phyloP scores from a whole-genome alignment of 1,140 invertebrate species.

The Dufourea novaeangliae region DNA sequence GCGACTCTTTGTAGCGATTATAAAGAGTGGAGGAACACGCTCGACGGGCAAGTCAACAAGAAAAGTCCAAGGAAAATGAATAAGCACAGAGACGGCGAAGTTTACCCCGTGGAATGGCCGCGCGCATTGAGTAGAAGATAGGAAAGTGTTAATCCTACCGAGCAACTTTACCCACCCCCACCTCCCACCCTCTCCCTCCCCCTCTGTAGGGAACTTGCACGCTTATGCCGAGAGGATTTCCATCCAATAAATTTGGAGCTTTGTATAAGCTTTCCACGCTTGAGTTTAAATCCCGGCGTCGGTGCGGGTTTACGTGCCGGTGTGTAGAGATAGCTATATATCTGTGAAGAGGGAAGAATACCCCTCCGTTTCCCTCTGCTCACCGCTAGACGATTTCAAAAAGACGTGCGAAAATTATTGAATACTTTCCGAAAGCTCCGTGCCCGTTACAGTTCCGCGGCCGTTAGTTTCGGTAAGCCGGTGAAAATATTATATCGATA shows the following conservation, averaged over 20 bases:
- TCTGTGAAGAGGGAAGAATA: constrained; percentile 58
- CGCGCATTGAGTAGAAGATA: constrained; percentile 78
- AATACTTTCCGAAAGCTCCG: constrained; percentile 43
- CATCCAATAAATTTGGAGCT: constrained; percentile 82
- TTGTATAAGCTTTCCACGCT: constrained; percentile 82
- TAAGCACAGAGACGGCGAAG: constrained; percentile 49
- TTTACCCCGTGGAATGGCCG: constrained; percentile 71
- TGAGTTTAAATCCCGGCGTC: constrained; percentile 81
- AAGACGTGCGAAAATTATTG: constrained; percentile 54
- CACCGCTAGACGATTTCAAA: constrained; percentile 40
- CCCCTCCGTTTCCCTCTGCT: constrained; percentile 51
- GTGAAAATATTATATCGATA: constrained; percentile 43
- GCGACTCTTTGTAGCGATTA: neutral
- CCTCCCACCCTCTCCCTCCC: too few relatives aligned
- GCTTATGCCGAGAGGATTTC: constrained; percentile 81
- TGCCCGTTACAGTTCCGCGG: constrained; percentile 25
- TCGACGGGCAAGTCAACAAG: neutral
- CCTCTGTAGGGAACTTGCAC: constrained; percentile 78
- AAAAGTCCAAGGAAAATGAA: constrained; percentile 24
- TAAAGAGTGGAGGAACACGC: neutral
- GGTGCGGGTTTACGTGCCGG: constrained; percentile 59
- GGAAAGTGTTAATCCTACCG: constrained; percentile 81
- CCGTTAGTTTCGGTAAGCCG: constrained; percentile 42
- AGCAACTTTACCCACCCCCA: constrained; percentile 81
- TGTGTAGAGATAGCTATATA: constrained; percentile 59